These are phyloP conservation scores for Cryptoleucopteryx plumbea DNA, from an alignment of 2,113 vertebrate genomes.

Conservation along the genomic window DNA sequence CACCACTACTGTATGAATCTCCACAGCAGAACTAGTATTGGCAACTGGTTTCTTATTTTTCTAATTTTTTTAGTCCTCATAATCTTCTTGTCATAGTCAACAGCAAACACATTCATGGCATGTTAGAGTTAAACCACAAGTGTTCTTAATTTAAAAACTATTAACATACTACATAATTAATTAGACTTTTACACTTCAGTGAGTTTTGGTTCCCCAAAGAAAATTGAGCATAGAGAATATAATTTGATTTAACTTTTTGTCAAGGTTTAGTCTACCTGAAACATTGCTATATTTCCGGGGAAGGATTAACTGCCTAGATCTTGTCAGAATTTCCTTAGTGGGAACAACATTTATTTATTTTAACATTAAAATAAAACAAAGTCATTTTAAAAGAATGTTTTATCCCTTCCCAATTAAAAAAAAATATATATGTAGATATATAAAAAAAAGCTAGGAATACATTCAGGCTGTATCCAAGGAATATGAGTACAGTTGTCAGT, in stretches of 20 bases:
- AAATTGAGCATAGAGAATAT: slow-evolving; percentile 73
- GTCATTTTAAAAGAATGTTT: neutral
- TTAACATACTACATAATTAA: slow-evolving; percentile 79
- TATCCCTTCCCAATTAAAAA: neutral
- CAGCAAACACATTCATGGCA: slow-evolving; percentile 37
- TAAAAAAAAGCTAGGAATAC: neutral
- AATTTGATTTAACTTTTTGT: slow-evolving; percentile 79
- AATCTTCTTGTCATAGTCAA: slow-evolving; percentile 48
- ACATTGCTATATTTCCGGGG: slow-evolving; percentile 57
- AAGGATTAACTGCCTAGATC: slow-evolving; percentile 58
- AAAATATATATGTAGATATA: no score
- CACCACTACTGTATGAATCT: neutral
- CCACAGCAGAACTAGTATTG: neutral
- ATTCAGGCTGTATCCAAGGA: neutral
- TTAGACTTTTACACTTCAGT: slow-evolving; percentile 77
- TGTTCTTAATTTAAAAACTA: slow-evolving; percentile 79
- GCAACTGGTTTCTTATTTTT: neutral
- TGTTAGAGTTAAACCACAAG: slow-evolving; percentile 66
- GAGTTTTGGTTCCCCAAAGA: slow-evolving; percentile 72
- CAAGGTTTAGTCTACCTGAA: slow-evolving; percentile 77
- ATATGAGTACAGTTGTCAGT: neutral
- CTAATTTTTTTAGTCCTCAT: neutral
- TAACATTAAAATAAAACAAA: neutral
- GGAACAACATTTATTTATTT: neutral
- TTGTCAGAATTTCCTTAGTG: slow-evolving; percentile 30